Evolutionary conservation across 2,113 vertebrate species (phyloP).

Genomic region (Brevimyrus niger): DNA sequence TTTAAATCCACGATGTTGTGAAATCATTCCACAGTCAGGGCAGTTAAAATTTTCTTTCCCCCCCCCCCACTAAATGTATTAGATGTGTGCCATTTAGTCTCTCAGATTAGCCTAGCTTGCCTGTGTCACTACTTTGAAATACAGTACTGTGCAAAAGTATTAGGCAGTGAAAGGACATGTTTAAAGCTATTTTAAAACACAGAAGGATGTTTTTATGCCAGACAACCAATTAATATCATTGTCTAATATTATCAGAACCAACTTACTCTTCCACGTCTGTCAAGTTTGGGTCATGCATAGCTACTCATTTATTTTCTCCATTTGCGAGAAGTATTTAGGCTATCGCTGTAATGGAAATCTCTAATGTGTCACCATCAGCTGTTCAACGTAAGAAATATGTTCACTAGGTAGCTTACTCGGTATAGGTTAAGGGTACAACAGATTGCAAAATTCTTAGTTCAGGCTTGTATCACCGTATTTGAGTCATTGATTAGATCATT

Average conservation of each 20-base stretch:
- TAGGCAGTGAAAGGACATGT: background rate
- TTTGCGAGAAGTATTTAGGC: background rate
- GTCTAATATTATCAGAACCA: background rate
- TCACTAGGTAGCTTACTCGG: background rate
- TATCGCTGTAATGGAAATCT: background rate
- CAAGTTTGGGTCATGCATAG: background rate
- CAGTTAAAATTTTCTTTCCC: background rate
- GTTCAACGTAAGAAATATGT: background rate
- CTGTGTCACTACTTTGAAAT: background rate
- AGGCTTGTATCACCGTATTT: background rate
- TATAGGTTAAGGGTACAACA: background rate
- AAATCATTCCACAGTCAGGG: background rate
- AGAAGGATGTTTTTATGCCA: background rate
- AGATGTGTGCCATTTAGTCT: background rate
- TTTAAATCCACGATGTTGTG: background rate
- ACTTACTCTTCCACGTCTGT: background rate
- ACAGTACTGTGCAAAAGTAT: background rate
- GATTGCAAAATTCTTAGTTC: background rate
- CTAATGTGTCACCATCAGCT: background rate
- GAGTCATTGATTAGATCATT: background rate
- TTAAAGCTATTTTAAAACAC: background rate
- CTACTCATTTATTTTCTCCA: background rate
- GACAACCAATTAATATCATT: background rate
- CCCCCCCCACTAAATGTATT: background rate
- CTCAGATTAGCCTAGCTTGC: background rate